Evolutionary conservation across 2,113 vertebrate species (phyloP).

Genomic region (Calypte anna): DNA sequence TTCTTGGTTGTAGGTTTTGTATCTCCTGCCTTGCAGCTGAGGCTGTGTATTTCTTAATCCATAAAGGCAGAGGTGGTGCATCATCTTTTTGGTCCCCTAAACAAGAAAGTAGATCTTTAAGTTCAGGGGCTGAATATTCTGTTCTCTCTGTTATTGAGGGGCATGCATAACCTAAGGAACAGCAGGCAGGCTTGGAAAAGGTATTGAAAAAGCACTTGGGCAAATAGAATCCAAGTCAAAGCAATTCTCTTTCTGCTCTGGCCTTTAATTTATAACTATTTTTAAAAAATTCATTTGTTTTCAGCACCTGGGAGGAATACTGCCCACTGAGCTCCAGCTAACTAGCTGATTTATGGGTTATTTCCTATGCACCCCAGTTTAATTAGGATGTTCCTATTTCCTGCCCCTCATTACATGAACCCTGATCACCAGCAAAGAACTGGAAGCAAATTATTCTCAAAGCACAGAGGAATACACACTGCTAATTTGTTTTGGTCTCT

Average conservation of each 20-base stretch:
- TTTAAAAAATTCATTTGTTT: background rate
- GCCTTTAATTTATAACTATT: background rate
- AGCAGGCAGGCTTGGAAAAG: background rate
- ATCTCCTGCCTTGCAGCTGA: background rate
- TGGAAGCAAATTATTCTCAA: conserved; percentile 37
- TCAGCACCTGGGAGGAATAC: background rate
- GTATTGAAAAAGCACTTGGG: background rate
- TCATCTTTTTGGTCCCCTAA: background rate
- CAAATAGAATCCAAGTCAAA: background rate
- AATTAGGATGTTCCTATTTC: conserved; percentile 41
- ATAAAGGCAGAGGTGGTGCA: accelerated
- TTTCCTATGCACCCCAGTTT: background rate
- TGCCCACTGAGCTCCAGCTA: background rate
- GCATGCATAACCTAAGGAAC: accelerated
- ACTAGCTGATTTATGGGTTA: conserved; percentile 19
- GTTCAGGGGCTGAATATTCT: background rate
- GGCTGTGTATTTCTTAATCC: background rate
- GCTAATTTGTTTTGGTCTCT: conserved; percentile 48
- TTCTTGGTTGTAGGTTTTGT: background rate
- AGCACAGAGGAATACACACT: conserved; percentile 19
- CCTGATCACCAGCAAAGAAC: background rate
- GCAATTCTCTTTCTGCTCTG: background rate
- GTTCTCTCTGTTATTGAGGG: background rate
- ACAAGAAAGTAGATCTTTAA: background rate
- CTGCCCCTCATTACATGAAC: conserved; percentile 19